Evolutionary conservation across 2,888 invertebrate species (phyloP).

Genomic region (Acronicta psi): DNA sequence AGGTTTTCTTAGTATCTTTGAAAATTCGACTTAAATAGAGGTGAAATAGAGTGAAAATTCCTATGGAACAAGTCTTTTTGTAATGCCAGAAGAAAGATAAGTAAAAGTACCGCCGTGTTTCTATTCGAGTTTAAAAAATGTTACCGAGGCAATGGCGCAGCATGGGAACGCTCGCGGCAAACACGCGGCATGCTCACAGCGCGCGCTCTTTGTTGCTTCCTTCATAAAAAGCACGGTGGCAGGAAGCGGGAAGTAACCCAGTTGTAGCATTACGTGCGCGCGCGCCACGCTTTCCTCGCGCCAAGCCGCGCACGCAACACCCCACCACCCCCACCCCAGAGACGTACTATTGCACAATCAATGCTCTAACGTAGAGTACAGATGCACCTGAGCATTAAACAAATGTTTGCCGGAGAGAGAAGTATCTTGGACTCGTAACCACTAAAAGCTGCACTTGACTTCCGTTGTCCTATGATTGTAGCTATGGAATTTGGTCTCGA

Average conservation of each 20-base stretch:
- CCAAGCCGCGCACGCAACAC: conserved; percentile 46
- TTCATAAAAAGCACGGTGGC: conserved; percentile 65
- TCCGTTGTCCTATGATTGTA: no score
- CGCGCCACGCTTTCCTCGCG: conserved; percentile 73
- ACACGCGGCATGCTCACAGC: not conserved
- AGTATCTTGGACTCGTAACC: no score
- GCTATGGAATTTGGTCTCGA: no score
- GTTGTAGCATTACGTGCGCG: conserved; percentile 73
- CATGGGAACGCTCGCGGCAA: conserved; percentile 5
- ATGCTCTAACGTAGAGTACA: not conserved
- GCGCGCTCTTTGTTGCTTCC: conserved; percentile 57
- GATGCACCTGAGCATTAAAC: conserved; percentile 18
- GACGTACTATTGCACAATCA: conserved; percentile 41
- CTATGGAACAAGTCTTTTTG: no score
- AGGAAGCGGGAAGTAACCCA: conserved; percentile 85
- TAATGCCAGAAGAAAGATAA: no score
- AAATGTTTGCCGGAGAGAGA: not conserved
- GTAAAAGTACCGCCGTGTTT: not conserved
- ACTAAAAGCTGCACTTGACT: no score
- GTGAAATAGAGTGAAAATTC: no score
- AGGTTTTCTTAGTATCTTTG: no score
- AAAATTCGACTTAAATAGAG: no score
- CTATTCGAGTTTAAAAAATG: not conserved
- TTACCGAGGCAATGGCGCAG: not conserved
- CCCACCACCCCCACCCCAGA: conserved; percentile 1